phyloP scores from a whole-genome alignment of 2,113 vertebrate species.

The Nematolebias whitei region DNA sequence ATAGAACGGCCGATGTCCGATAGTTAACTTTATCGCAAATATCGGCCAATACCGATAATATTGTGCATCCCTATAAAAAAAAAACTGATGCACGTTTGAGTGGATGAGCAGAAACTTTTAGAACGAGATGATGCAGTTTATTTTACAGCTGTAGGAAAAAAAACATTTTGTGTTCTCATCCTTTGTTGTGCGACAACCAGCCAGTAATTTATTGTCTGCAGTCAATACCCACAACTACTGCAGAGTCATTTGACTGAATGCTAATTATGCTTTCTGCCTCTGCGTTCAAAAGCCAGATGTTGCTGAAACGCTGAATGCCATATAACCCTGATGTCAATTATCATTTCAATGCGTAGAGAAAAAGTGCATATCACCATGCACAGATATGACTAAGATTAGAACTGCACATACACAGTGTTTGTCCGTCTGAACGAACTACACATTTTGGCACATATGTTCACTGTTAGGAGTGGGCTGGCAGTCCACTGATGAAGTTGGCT shows the following conservation, averaged over 20 bases:
- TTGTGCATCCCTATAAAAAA: too few relatives aligned
- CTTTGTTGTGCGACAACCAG: neutral
- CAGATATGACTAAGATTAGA: slow-evolving; percentile 2
- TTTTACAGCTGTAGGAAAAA: too few relatives aligned
- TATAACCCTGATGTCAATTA: slow-evolving; percentile 8
- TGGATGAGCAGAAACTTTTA: too few relatives aligned
- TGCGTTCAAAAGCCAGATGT: neutral
- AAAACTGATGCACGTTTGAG: too few relatives aligned
- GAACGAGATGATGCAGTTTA: too few relatives aligned
- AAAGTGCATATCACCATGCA: neutral
- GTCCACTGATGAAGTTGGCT: slow-evolving; percentile 42
- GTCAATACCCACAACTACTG: neutral
- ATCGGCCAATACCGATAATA: too few relatives aligned
- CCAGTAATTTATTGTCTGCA: neutral
- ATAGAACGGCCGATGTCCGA: too few relatives aligned
- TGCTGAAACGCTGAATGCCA: too few relatives aligned
- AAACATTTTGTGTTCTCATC: neutral
- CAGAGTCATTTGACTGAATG: slow-evolving; percentile 1
- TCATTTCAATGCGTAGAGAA: neutral
- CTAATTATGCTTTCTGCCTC: neutral
- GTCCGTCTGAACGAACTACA: neutral
- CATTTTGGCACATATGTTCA: neutral
- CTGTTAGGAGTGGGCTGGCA: slow-evolving; percentile 7
- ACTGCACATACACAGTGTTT: slow-evolving; percentile 1
- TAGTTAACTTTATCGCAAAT: too few relatives aligned